A percentile compares a stretch with the other conserved stretches of the same genome.
Evolutionary conservation across 2,113 vertebrate species (phyloP).

Genomic region (Brachyistius frenatus): DNA sequence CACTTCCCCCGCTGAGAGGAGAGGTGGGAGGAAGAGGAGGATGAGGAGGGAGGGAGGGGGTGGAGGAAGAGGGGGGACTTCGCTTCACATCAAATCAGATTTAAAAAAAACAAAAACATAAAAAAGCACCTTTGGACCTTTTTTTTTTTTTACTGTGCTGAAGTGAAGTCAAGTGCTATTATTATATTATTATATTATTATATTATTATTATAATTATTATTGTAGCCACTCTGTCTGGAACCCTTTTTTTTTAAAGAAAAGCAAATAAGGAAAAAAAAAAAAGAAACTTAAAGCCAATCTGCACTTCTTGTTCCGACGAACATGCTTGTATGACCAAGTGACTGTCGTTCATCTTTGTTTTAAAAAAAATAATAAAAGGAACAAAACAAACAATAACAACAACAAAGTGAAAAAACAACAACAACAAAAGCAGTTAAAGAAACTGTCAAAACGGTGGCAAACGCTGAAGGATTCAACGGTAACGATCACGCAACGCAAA

Average conservation of each 20-base stretch:
- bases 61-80: conserved; percentile 64
- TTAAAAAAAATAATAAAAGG: conserved; percentile 51
- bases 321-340: conserved; percentile 71
- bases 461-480: conserved; percentile 59
- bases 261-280: conserved; percentile 49
- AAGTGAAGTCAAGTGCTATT: conserved; percentile 81
- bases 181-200: conserved; percentile 53
- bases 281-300: conserved; percentile 56
- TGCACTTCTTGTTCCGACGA: conserved; percentile 66
- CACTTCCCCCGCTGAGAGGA: conserved; percentile 66
- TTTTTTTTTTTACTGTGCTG: conserved; percentile 74
- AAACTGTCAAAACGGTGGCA: conserved; percentile 42
- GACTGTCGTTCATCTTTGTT: conserved; percentile 67
- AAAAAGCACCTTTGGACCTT: conserved; percentile 72
- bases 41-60: conserved; percentile 26
- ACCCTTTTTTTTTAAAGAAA: conserved; percentile 73
- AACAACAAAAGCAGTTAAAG: conserved; percentile 25
- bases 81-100: conserved; percentile 76
- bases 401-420: background rate
- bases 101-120: conserved; percentile 58
- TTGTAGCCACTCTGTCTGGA: conserved; percentile 73
- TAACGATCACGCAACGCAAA: conserved; percentile 59
- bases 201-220: conserved; percentile 58
- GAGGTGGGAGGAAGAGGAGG: conserved; percentile 13
- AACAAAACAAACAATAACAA: conserved; percentile 58